Percentiles rank a stretch among this genome's conserved stretches.
phyloP scores from a whole-genome alignment of 2,888 invertebrate genomes.

The Iselma pallidipennis region DNA sequence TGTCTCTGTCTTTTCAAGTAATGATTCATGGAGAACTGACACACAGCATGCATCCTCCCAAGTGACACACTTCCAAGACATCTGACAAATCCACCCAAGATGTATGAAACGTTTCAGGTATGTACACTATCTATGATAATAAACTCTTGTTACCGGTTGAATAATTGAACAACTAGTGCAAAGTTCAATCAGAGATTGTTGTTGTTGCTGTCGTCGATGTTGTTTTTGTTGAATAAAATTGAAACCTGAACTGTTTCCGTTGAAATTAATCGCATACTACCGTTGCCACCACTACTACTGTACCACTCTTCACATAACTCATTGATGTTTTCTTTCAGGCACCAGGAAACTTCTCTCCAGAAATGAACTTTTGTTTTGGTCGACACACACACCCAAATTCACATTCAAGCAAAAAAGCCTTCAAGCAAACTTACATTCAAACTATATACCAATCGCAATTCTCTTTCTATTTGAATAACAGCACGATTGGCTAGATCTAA shows the following conservation, averaged over 20 bases:
- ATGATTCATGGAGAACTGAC: neutral
- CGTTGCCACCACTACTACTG: too few relatives aligned
- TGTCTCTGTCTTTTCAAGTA: neutral
- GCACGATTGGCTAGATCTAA: too few relatives aligned
- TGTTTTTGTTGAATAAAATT: neutral
- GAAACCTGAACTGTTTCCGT: neutral
- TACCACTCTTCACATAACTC: constrained; percentile 18
- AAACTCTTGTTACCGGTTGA: neutral
- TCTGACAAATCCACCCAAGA: neutral
- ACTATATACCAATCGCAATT: neutral
- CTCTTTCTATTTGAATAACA: neutral
- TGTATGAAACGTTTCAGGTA: neutral
- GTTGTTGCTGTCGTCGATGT: neutral
- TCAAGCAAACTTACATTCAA: too few relatives aligned
- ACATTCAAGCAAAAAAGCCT: too few relatives aligned
- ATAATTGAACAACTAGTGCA: neutral
- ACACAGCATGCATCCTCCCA: neutral
- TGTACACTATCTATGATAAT: neutral
- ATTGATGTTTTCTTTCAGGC: constrained; percentile 29
- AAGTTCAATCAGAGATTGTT: neutral
- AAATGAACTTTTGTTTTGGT: constrained; percentile 6
- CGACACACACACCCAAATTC: neutral
- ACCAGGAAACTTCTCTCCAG: constrained; percentile 23
- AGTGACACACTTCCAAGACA: neutral
- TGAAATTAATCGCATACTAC: neutral